These are phyloP conservation scores for Bovichtus variegatus DNA, from an alignment of 2,797 vertebrate genomes.

Conservation along the genomic window DNA sequence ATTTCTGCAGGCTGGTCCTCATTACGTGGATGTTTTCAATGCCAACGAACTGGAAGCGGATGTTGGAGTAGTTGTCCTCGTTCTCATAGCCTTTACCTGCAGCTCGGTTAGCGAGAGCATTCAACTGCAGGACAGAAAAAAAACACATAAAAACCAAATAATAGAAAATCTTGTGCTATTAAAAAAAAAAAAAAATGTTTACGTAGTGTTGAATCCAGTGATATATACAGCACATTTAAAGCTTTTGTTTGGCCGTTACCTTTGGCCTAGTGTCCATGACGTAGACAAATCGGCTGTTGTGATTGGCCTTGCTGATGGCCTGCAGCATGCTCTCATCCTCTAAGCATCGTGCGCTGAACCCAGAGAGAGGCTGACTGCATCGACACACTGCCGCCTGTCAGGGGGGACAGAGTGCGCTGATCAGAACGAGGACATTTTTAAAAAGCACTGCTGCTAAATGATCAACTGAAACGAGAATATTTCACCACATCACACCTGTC, in stretches of 20 bases:
- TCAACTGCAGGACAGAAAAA: conserved; percentile 84
- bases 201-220: background rate
- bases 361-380: conserved; percentile 97
- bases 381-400: conserved; percentile 95
- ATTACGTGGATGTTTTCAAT: conserved; percentile 99
- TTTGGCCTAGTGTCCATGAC: conserved; percentile 98
- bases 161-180: background rate
- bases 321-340: conserved; percentile 98
- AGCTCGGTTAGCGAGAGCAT: conserved; percentile 96
- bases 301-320: conserved; percentile 96
- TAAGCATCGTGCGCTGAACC: conserved; percentile 96
- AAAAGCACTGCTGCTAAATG: background rate
- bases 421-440: background rate
- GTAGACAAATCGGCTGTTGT: conserved; percentile 93
- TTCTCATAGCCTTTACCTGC: conserved; percentile 99
- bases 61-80: conserved; percentile 98
- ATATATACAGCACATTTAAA: background rate
- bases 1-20: conserved; percentile 95
- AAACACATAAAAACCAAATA: background rate
- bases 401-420: conserved; percentile 13
- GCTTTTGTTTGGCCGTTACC: conserved; percentile 73
- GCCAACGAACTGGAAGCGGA: conserved; percentile 98
- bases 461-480: background rate
- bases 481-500: background rate
- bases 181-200: no score